Evolutionary conservation across 2,113 vertebrate species (phyloP), one percentile per base, ranked within the genome.

Genomic region (Phalacrocorax aristotelis): DNA sequence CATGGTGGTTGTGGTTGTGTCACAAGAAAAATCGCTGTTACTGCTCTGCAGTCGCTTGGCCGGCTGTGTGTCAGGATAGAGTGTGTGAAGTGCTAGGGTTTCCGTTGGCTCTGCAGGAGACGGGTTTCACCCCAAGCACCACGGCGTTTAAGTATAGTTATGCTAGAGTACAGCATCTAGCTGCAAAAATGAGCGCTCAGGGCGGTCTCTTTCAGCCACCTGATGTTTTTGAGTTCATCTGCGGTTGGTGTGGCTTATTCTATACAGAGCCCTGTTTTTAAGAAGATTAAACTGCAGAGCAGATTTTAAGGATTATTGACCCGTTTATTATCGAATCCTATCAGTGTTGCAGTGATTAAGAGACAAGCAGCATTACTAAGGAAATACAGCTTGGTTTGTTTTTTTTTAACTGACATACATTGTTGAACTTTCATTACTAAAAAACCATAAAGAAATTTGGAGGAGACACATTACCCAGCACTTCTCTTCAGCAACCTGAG

Each of bases 241-340:
- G 71, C 54, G 51, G n/a, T 29, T 32, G 52, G 8, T 27, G 54
- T 38, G 34, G 42, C 34, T 90, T 57, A 32, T 68, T 78, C 71
- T 29, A 42, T 40, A 13, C 8, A 32, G 26, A 68, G 15, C 52
- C 65, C 65, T 46, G 34, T 66, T 87, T 95, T 62, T 79, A 79
- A 87, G 76, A 40, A 92, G 66, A 83, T 93, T 83, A 75, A 93
- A 48, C 82, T 48, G 66, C 44, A 52, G 87, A 87, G 76, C 36
- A 78, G 83, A 64, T 74, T 72, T 83, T n/a, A 74, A 78, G 82
- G 87, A 64, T 83, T 90, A 87, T 75, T 74, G 60, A 78, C 77
- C 90, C 60, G 49, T 64, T 79, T 69, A 83, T 74, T 68, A 83
- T 83, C 76, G 52, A 74, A 83, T 74, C 87, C 65, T 69, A 48